A percentile compares a stretch with the other conserved stretches of the same genome.
Conservation (phyloP, 2,797 vertebrate species). For the Orestias chungarensis region DNA sequence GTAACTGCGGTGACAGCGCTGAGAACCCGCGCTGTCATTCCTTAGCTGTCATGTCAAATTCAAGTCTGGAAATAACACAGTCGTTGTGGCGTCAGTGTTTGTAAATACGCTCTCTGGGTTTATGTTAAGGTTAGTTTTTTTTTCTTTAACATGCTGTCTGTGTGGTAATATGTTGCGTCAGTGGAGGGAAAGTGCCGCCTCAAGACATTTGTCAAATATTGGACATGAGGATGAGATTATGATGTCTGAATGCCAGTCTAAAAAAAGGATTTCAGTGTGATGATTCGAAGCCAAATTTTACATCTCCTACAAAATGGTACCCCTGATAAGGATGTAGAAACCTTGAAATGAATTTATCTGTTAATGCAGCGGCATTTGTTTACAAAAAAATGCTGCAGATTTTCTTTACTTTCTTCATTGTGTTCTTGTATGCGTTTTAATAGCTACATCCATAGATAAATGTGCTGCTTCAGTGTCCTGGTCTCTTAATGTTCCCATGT, state of each 20-base stretch:
- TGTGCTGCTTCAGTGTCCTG: neutral
- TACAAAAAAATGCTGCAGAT: neutral
- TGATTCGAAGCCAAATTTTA: constrained; percentile 11
- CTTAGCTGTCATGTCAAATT: constrained; percentile 63
- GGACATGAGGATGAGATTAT: constrained; percentile 41
- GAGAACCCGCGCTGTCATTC: constrained; percentile 52
- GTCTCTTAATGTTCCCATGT: neutral
- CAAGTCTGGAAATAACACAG: constrained; percentile 52
- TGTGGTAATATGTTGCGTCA: constrained; percentile 40
- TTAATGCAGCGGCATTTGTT: neutral
- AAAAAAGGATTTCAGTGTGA: constrained; percentile 48
- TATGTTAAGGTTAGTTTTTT: constrained; percentile 31
- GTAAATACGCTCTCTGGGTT: constrained; percentile 57
- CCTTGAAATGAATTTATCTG: neutral
- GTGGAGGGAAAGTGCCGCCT: constrained; percentile 26
- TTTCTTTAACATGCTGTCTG: constrained; percentile 41
- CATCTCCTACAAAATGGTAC: neutral
- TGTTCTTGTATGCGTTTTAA: neutral
- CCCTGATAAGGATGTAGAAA: constrained; percentile 1
- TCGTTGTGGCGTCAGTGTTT: constrained; percentile 45
- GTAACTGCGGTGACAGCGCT: constrained; percentile 51
- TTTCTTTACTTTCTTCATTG: neutral
- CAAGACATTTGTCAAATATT: constrained; percentile 26
- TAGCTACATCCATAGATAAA: neutral
- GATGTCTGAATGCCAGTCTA: constrained; percentile 38